Percentiles rank a stretch among this genome's conserved stretches.
Conservation (phyloP, 2,888 invertebrate species). For the Phengaris arion region DNA sequence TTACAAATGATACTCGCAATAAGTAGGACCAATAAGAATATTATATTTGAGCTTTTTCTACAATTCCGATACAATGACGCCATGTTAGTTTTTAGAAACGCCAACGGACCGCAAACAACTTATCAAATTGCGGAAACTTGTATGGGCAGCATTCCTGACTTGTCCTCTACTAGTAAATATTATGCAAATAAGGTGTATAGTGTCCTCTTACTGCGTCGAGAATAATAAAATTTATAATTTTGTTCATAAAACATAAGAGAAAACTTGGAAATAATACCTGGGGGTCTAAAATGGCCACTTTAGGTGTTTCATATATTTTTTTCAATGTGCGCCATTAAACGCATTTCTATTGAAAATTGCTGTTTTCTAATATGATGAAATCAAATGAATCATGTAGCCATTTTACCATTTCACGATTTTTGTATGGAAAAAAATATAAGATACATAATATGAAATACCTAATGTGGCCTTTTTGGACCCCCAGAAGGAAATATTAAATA, state of each 20-base stretch:
- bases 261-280: constrained; percentile 47
- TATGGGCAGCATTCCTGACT: constrained; percentile 60
- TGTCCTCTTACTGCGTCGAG: constrained; percentile 49
- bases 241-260: constrained; percentile 43
- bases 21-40: not conserved
- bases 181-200: constrained; percentile 66
- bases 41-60: not conserved
- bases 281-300: too few species aligned
- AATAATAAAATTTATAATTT: constrained; percentile 56
- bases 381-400: too few species aligned
- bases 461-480: too few species aligned
- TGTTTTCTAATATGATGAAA: too few species aligned
- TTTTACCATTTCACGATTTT: too few species aligned
- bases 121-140: constrained; percentile 54
- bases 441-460: too few species aligned
- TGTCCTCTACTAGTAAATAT: constrained; percentile 58
- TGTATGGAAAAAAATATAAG: too few species aligned
- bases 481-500: not conserved
- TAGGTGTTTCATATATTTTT: too few species aligned
- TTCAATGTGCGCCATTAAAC: too few species aligned
- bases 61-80: constrained; percentile 28
- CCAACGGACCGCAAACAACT: constrained; percentile 27
- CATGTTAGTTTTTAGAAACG: constrained; percentile 27
- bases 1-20: not conserved
- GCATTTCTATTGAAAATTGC: too few species aligned